Evolutionary conservation across 2,888 invertebrate genomes (phyloP).

Genomic region (Habroteleia sp.): DNA sequence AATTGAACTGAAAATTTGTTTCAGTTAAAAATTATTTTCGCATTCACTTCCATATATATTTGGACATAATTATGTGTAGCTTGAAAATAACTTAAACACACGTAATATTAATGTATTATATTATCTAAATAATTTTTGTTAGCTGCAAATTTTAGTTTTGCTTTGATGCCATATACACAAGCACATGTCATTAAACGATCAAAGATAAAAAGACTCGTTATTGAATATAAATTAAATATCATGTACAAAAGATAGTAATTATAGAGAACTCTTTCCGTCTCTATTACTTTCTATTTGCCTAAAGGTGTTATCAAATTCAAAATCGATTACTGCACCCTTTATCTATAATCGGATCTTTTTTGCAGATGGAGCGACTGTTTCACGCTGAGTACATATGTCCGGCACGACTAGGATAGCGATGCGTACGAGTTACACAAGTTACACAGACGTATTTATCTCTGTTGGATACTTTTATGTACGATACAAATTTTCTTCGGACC

Average conservation of each 20-base stretch:
- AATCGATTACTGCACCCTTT: constrained; percentile 68
- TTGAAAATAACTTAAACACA: too few species aligned
- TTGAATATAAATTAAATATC: constrained; percentile 54
- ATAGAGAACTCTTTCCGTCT: constrained; percentile 62
- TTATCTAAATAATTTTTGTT: too few species aligned
- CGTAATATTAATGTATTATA: too few species aligned
- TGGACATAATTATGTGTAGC: too few species aligned
- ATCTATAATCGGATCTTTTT: constrained; percentile 69
- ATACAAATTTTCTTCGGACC: constrained; percentile 75
- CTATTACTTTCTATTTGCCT: constrained; percentile 61
- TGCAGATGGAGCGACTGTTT: constrained; percentile 66
- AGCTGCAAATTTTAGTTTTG: too few species aligned
- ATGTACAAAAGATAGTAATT: constrained; percentile 57
- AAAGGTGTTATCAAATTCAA: constrained; percentile 67
- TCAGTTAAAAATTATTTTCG: too few species aligned
- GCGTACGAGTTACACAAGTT: constrained; percentile 74
- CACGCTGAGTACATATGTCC: constrained; percentile 68
- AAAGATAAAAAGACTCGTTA: constrained; percentile 45
- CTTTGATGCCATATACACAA: too few species aligned
- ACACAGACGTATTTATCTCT: constrained; percentile 79
- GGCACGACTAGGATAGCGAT: constrained; percentile 64
- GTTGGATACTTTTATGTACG: constrained; percentile 79
- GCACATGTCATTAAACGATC: constrained; percentile 22
- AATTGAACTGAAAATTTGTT: too few species aligned
- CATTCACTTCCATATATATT: too few species aligned